These are phyloP conservation scores for Odontomyia ornata DNA, from an alignment of 2,888 invertebrate species.

Conservation along the genomic window DNA sequence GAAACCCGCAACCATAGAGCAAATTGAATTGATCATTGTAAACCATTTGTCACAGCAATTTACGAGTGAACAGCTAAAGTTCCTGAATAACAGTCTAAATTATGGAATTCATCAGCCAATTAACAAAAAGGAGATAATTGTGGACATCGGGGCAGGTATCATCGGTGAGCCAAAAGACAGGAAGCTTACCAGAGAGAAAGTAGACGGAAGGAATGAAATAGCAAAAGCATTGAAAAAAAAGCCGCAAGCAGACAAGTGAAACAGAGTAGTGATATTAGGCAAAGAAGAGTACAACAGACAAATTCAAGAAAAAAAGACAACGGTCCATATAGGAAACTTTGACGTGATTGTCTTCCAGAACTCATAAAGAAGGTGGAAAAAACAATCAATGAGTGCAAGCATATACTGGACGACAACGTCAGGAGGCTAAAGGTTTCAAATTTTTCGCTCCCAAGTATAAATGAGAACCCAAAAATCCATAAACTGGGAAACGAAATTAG, in stretches of 20 bases:
- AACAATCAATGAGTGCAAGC: neutral
- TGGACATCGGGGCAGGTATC: too few relatives aligned
- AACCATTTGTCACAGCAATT: too few relatives aligned
- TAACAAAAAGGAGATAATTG: too few relatives aligned
- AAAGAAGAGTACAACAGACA: neutral
- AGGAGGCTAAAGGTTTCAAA: neutral
- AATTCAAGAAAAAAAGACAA: neutral
- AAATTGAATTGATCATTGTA: too few relatives aligned
- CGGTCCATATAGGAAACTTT: neutral
- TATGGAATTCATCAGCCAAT: too few relatives aligned
- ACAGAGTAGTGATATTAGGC: neutral
- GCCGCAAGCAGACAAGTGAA: neutral
- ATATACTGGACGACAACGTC: neutral
- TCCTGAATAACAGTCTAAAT: too few relatives aligned
- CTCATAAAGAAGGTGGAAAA: neutral
- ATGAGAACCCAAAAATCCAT: neutral
- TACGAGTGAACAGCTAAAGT: too few relatives aligned
- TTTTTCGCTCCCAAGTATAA: neutral
- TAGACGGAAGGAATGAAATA: too few relatives aligned
- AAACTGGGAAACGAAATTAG: neutral
- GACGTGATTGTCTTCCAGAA: neutral
- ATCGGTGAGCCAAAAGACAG: too few relatives aligned
- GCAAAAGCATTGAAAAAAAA: too few relatives aligned
- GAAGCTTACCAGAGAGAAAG: too few relatives aligned
- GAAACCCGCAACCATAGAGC: too few relatives aligned